Evolutionary conservation across 2,888 invertebrate species (phyloP).

Genomic region (Lamproptera curius): DNA sequence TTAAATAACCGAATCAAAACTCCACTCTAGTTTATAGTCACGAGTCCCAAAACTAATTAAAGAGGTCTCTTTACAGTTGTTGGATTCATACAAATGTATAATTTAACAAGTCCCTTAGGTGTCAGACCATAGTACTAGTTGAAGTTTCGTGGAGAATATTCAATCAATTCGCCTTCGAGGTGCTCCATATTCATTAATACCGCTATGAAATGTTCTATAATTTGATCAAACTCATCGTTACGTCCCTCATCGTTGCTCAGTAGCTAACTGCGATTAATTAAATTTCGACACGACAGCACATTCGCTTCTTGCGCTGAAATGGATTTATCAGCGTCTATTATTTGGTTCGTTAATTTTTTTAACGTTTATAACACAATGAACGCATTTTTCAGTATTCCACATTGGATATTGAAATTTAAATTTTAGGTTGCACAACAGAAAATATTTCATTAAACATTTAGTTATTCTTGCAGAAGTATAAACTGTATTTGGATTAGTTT

Average conservation of each 20-base stretch:
- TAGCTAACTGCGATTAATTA: conserved; percentile 19
- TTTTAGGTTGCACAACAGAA: too few species aligned
- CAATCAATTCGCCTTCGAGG: conserved; percentile 27
- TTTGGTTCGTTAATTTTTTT: not conserved
- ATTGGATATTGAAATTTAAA: too few species aligned
- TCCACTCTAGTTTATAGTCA: conserved; percentile 4
- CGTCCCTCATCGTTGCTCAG: conserved; percentile 26
- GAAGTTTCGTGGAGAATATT: conserved; percentile 24
- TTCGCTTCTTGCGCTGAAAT: conserved; percentile 16
- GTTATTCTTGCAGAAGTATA: too few species aligned
- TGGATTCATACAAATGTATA: conserved; percentile 14
- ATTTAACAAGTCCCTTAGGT: conserved; percentile 13
- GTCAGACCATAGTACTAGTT: conserved; percentile 12
- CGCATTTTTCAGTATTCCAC: too few species aligned
- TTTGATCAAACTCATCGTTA: conserved; percentile 35
- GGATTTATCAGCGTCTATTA: conserved; percentile 10
- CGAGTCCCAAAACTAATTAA: conserved; percentile 14
- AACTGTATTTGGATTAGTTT: too few species aligned
- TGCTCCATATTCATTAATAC: conserved; percentile 27
- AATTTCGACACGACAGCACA: conserved; percentile 10
- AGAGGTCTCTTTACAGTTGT: conserved; percentile 6
- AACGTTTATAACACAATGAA: too few species aligned
- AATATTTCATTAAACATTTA: too few species aligned
- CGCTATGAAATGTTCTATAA: conserved; percentile 31
- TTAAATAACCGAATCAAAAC: conserved; percentile 13